Base-by-base conservation (phyloP, 2,888 invertebrate species). In the Tiphia femorata region DNA sequence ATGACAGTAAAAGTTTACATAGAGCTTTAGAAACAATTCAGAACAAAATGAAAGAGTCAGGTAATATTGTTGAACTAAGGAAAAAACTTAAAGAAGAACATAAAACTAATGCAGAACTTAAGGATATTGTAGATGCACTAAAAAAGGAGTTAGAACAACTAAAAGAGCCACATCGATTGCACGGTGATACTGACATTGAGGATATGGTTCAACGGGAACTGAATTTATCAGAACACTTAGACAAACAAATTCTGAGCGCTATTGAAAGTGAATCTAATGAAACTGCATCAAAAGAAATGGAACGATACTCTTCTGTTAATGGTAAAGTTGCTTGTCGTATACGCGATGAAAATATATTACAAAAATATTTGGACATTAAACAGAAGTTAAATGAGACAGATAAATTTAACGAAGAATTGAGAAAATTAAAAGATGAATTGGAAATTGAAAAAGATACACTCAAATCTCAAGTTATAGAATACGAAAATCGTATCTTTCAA, bases 181-280 rank as follows among this genome's bases (percentile, higher is more conserved):
- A 71, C 21, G 77, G 73, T 12, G 79, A 76, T 1, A 75, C 66
- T 1, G 78, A 81, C n/a, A 80, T 79, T 42, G 77, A 77, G 37
- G 80, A 81, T 12, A 82, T 79, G 80, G 85, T 90, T 2, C 86
- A 87, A 41, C 85, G 86, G 57, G 88, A 90, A 69, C 70, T 90
- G 1, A 86, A 89, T 74, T 86, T 87, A 58, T 89, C 90, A 0
- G 88, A 86, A 0, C 86, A 86, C 61, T 77, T 90, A 19, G 90
- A 90, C 70, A 86, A 86, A 2, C 87, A 86, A 63, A 87, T 89
- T 29, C 78, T 89, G 21, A 86, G 84, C 48, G 89, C 87, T 0
- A 86, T 89, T 14, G 87, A 88, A 58, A 86, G 85, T 51, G 82
- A 84, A 12, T 40, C 62, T 0, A 79, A 78, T 16, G 76, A 76